Conservation (phyloP, 2,113 vertebrate genomes). For the Camelus bactrianus region DNA sequence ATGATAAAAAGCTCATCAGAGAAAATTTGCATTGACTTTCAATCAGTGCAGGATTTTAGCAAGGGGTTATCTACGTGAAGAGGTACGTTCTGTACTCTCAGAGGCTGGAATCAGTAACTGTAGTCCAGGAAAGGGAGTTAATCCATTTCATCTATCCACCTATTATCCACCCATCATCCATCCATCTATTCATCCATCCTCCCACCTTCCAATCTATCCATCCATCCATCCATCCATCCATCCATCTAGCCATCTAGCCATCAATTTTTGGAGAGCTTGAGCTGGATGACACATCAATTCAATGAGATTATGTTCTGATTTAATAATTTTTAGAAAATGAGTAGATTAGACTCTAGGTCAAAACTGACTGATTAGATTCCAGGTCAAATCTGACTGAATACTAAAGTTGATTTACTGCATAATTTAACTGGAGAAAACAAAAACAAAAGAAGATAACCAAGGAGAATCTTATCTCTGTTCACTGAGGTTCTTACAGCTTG, state of each 20-base stretch:
- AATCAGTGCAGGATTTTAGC: slow-evolving; percentile 68
- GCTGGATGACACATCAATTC: neutral
- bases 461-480: neutral
- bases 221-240: neutral
- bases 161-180: neutral
- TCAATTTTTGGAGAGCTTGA: slow-evolving; percentile 5
- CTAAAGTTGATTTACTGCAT: slow-evolving; percentile 37
- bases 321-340: slow-evolving; percentile 56
- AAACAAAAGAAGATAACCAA: slow-evolving; percentile 3
- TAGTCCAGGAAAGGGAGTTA: neutral
- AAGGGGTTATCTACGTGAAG: slow-evolving; percentile 18
- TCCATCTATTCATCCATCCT: neutral
- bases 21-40: slow-evolving; percentile 72
- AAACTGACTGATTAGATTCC: neutral
- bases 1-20: slow-evolving; percentile 76
- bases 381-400: slow-evolving; percentile 50
- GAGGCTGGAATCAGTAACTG: neutral
- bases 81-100: neutral
- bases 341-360: slow-evolving; percentile 63
- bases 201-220: neutral
- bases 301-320: slow-evolving; percentile 45
- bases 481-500: slow-evolving; percentile 27
- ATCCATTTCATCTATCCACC: neutral
- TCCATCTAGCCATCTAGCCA: neutral
- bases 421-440: slow-evolving; percentile 44